These are phyloP conservation scores for Montipora sp. DNA, from an alignment of 64 coral and sea anemone genomes.

Conservation along the genomic window DNA sequence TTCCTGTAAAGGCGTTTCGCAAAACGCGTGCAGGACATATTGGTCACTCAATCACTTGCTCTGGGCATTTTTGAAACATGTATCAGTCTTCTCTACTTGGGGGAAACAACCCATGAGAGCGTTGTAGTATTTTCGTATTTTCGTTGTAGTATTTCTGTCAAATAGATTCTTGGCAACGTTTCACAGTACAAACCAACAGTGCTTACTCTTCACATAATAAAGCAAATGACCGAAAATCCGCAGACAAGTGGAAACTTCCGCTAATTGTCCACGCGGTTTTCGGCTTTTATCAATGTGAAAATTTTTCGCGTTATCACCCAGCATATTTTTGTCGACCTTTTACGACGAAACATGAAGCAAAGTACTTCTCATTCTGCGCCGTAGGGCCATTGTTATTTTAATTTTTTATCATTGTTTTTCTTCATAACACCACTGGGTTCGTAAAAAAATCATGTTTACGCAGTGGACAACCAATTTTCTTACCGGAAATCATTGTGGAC, in stretches of 20 bases:
- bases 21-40: neutral
- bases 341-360: too few relatives aligned
- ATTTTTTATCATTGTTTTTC: neutral
- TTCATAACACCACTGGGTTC: too few relatives aligned
- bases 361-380: too few relatives aligned
- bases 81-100: neutral
- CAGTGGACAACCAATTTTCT: neutral
- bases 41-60: neutral
- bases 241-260: slow-evolving; percentile 37
- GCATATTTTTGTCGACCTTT: neutral
- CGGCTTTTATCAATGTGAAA: too few relatives aligned
- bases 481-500: slow-evolving; percentile 19
- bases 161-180: neutral
- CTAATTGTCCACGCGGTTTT: slow-evolving; percentile 26
- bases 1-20: neutral
- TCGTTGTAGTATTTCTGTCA: too few relatives aligned
- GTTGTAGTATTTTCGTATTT: too few relatives aligned
- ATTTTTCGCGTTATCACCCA: too few relatives aligned
- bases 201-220: neutral
- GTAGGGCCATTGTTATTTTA: neutral
- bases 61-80: neutral
- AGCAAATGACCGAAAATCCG: neutral
- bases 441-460: neutral
- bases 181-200: neutral
- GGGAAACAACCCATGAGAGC: neutral